Evolutionary conservation across 2,797 vertebrate species (phyloP).

Genomic region (Synaphobranchus kaupii): DNA sequence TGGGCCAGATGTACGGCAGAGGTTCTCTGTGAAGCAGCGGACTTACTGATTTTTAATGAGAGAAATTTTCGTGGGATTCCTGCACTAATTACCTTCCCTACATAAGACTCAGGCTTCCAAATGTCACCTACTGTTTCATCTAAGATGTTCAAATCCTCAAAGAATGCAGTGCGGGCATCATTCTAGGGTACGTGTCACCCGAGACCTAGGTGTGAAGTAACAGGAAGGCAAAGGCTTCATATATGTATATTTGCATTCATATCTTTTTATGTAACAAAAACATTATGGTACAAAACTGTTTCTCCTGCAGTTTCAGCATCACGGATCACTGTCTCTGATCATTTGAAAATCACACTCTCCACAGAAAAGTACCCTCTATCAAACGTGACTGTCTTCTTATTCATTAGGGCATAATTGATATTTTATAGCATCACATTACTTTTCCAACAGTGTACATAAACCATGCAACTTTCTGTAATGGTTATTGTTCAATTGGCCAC

Average conservation of each 20-base stretch:
- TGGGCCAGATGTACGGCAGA: conserved; percentile 58
- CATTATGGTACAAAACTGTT: background rate
- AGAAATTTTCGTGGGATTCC: conserved; percentile 63
- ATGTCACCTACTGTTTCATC: conserved; percentile 49
- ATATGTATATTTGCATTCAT: background rate
- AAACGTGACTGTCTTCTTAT: background rate
- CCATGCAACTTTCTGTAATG: background rate
- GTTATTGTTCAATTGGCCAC: background rate
- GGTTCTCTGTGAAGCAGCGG: conserved; percentile 40
- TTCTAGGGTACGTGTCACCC: conserved; percentile 11
- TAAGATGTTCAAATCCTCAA: conserved; percentile 41
- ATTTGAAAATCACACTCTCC: background rate
- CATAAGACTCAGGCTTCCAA: conserved; percentile 47
- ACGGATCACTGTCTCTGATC: background rate
- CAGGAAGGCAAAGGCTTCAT: background rate
- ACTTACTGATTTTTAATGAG: conserved; percentile 59
- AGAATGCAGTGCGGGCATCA: conserved; percentile 29
- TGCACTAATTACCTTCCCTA: conserved; percentile 59
- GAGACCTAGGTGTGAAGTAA: background rate
- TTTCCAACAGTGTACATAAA: background rate
- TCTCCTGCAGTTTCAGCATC: background rate
- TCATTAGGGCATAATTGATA: background rate
- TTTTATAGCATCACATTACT: background rate
- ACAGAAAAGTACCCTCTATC: background rate
- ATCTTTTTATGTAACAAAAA: background rate